phyloP scores from a whole-genome alignment of 1,140 invertebrate species.

The Saccostrea echinata region DNA sequence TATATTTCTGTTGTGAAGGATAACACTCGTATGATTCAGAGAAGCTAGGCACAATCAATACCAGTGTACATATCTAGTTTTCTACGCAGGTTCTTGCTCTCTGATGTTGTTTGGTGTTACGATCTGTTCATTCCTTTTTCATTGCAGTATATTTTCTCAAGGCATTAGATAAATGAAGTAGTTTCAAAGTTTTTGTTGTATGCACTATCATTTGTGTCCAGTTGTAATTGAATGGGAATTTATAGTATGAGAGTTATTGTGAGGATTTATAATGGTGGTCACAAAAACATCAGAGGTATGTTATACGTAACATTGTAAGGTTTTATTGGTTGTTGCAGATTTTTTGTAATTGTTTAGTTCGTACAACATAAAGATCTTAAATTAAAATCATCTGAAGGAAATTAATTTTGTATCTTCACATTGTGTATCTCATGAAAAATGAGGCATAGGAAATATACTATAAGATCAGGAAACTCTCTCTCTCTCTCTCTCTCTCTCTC shows the following conservation, averaged over 20 bases:
- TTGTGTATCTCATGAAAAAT: too few species aligned
- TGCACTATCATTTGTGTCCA: not conserved
- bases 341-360: not conserved
- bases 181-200: too few species aligned
- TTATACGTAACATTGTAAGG: not conserved
- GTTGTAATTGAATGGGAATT: not conserved
- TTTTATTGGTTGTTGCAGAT: not conserved
- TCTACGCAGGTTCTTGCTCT: not conserved
- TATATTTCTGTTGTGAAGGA: slow-evolving; percentile 16
- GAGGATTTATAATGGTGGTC: not conserved
- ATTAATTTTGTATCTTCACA: too few species aligned
- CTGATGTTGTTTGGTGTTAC: not conserved
- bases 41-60: not conserved
- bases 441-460: too few species aligned
- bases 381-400: not conserved
- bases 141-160: not conserved
- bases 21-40: slow-evolving; percentile 15
- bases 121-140: not conserved
- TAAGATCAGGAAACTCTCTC: too few species aligned
- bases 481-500: not conserved
- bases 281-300: not conserved
- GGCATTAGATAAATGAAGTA: not conserved
- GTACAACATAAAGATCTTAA: not conserved
- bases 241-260: not conserved
- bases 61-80: not conserved